Evolutionary conservation across 92 coral and sea anemone genomes (phyloP).

Genomic region (Parazoanthus swiftii): DNA sequence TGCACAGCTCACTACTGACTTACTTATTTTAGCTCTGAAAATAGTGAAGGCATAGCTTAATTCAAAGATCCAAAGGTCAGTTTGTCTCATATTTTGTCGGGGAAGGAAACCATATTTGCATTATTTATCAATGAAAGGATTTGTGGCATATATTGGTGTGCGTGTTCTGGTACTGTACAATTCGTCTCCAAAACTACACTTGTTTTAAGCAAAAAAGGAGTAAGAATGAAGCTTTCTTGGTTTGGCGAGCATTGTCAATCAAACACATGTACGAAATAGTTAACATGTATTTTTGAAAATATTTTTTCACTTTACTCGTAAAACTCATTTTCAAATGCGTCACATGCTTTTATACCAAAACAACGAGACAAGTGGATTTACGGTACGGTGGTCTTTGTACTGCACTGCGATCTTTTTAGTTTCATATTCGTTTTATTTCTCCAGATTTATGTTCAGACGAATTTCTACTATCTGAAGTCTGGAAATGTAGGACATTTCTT

Average conservation of each 20-base stretch:
- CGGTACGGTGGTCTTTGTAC: not conserved
- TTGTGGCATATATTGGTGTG: not conserved
- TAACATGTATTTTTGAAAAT: not conserved
- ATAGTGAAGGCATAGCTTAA: not conserved
- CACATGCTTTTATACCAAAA: constrained; percentile 13
- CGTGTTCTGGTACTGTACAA: not conserved
- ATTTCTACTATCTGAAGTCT: not conserved
- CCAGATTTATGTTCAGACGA: not conserved
- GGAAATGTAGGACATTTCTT: not conserved
- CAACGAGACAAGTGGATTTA: not conserved
- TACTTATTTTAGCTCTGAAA: not conserved
- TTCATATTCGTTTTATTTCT: not conserved
- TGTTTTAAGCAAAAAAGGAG: not conserved
- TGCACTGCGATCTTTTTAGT: too few species aligned
- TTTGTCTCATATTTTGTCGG: not conserved
- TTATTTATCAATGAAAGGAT: constrained; percentile 26
- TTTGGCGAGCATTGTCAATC: not conserved
- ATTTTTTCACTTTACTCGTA: not conserved
- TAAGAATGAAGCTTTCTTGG: not conserved
- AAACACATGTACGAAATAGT: not conserved
- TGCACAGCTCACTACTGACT: not conserved
- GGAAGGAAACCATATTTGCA: not conserved
- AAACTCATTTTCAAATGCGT: not conserved
- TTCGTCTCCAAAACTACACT: not conserved
- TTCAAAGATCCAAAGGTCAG: constrained; percentile 6